Evolutionary conservation across 2,797 vertebrate species (phyloP), one percentile per base, ranked within the genome.

Genomic region (Mormyrus proboscirostris): DNA sequence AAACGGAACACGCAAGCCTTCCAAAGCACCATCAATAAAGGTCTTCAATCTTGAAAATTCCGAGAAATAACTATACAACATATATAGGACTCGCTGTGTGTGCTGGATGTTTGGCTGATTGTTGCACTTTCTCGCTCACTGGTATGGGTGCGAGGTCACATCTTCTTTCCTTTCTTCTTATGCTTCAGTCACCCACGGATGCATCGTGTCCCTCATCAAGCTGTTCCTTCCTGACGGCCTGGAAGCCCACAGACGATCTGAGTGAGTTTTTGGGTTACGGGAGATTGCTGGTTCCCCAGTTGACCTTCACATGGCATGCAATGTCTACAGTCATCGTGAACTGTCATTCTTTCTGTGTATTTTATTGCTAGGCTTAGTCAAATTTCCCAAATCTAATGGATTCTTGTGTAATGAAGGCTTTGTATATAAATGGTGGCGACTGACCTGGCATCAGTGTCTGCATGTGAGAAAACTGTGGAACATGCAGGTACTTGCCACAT

Each of bases 211-310:
- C 90, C 97, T 97, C 92, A 96, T 99, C 96, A 99, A 99, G 95
- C 97, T 99, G 92, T 99, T 99, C 95, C 97, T 99, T 93, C 98
- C 98, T 92, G 99, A 99, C 95, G 98, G 98, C 94, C 97, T 98
- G 97, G 99, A 99, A 96, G 97, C 98, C 90, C 96, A 97, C 83
- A 95, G 97, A 44, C 96, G 98, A 93, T 97, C 98, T 95, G 99
- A 99, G 98, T 99, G 96, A 99, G 98, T 94, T 92, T 90, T 76
- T 9, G 2, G 12, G 9, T 33, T 55, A 6, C 3, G 5, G 29
- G 51, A 86, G 8, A 51, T 25, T 19, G 12, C n/a, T 2, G 47
- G 25, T 29, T 86, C 25, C 2, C 16, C 4, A 50, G 62, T 25
- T 49, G 25, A 16, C 25, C 25, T 38, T 57, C 51, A 55, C 29